Evolutionary conservation across 92 coral and sea anemone genomes (phyloP).

Genomic region (Porites rus): DNA sequence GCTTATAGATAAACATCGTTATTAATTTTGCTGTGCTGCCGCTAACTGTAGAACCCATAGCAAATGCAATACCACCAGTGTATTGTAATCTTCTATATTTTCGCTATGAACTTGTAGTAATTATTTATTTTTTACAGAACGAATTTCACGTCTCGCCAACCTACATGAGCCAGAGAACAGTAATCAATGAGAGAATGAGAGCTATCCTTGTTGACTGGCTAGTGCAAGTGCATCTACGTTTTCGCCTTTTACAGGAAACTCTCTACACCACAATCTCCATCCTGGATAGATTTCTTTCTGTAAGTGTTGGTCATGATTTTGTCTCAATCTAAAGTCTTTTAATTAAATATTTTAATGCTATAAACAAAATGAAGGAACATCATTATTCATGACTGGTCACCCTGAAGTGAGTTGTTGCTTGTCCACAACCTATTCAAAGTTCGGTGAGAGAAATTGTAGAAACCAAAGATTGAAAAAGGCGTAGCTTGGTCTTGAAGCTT

Average conservation of each 20-base stretch:
- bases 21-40: too few relatives aligned
- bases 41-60: too few relatives aligned
- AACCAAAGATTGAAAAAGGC: too few relatives aligned
- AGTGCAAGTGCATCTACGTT: slow-evolving; percentile 93
- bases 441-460: too few relatives aligned
- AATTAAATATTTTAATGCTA: background rate
- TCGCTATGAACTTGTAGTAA: background rate
- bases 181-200: slow-evolving; percentile 84
- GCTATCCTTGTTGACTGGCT: slow-evolving; percentile 97
- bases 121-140: slow-evolving; percentile 35
- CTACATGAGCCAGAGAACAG: slow-evolving; percentile 78
- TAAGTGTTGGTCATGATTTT: slow-evolving; percentile 34
- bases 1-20: too few relatives aligned
- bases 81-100: too few relatives aligned
- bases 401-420: too few relatives aligned
- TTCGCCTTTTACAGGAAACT: slow-evolving; percentile 95
- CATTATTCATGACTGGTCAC: too few relatives aligned
- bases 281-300: slow-evolving; percentile 92
- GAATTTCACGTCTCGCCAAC: slow-evolving; percentile 73
- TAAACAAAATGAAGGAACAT: too few relatives aligned
- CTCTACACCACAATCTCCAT: slow-evolving; percentile 84
- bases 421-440: too few relatives aligned
- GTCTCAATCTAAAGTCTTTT: background rate
- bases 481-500: too few relatives aligned
- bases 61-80: too few relatives aligned